phyloP scores from a whole-genome alignment of 2,888 invertebrate genomes.

The Drosophila vallismaia region DNA sequence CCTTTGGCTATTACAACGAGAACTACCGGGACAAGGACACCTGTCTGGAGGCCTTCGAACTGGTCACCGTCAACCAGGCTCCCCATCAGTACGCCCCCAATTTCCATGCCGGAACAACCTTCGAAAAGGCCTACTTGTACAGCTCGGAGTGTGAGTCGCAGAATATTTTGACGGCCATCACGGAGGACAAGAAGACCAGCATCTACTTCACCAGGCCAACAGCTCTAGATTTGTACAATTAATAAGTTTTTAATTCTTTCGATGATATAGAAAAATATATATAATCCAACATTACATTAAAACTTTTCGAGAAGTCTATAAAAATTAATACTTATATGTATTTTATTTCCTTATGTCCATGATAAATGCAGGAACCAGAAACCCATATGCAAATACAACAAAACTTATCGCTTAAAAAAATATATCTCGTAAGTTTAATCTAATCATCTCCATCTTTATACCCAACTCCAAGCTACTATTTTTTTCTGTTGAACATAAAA shows the following conservation, averaged over 20 bases:
- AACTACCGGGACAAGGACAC: slow-evolving; percentile 26
- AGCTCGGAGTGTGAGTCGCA: slow-evolving; percentile 17
- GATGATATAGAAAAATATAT: too few relatives aligned
- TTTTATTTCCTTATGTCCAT: too few relatives aligned
- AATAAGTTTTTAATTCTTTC: not conserved
- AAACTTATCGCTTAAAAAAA: slow-evolving; percentile 6
- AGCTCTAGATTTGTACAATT: not conserved
- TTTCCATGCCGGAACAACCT: slow-evolving; percentile 8
- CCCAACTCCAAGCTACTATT: not conserved
- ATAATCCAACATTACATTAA: too few relatives aligned
- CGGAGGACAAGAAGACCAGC: slow-evolving; percentile 25
- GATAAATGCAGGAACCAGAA: not conserved
- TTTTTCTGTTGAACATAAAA: too few relatives aligned
- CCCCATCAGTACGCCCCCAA: slow-evolving; percentile 22
- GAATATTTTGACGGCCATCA: slow-evolving; percentile 29
- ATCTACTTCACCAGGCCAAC: slow-evolving; percentile 37
- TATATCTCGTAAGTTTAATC: not conserved
- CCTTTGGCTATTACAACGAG: slow-evolving; percentile 32
- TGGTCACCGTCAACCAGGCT: slow-evolving; percentile 33
- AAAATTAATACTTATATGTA: not conserved
- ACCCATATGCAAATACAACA: slow-evolving; percentile 11
- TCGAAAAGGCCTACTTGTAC: slow-evolving; percentile 25
- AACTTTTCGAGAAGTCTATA: not conserved
- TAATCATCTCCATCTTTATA: not conserved
- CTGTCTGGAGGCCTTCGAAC: slow-evolving; percentile 26